Percentiles rank a stretch among this genome's conserved stretches.
Conservation (phyloP, 2,888 invertebrate genomes). For the Ganaspis brasiliensis region DNA sequence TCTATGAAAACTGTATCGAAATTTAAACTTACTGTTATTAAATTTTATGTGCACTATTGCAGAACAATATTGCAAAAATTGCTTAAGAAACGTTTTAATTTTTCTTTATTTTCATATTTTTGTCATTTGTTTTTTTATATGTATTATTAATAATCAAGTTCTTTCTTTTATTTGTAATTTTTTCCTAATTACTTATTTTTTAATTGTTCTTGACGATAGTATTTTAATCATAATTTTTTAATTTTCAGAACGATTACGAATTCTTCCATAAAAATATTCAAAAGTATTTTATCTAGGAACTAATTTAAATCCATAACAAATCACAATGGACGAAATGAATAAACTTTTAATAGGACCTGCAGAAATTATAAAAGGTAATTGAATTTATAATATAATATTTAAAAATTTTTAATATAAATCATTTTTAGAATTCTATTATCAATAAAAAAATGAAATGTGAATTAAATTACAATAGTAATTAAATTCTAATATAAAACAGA, state of each 20-base stretch:
- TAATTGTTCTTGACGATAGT: too few relatives aligned
- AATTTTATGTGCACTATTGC: too few relatives aligned
- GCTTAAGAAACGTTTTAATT: too few relatives aligned
- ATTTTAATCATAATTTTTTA: background rate
- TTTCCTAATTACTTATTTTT: too few relatives aligned
- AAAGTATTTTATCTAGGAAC: background rate
- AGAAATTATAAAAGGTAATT: slow-evolving; percentile 77
- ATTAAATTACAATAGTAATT: background rate
- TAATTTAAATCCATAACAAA: slow-evolving; percentile 10
- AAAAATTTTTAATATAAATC: slow-evolving; percentile 32
- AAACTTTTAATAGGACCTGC: slow-evolving; percentile 72
- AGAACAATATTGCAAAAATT: too few relatives aligned
- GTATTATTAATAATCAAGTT: too few relatives aligned
- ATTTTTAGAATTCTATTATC: slow-evolving; percentile 17
- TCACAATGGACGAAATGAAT: slow-evolving; percentile 74
- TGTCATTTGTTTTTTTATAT: too few relatives aligned
- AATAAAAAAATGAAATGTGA: background rate
- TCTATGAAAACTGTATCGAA: background rate
- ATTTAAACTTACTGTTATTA: too few relatives aligned
- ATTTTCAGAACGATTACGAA: slow-evolving; percentile 6
- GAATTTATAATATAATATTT: slow-evolving; percentile 19
- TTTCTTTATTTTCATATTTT: too few relatives aligned
- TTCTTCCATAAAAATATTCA: slow-evolving; percentile 7
- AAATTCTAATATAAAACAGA: too few relatives aligned
- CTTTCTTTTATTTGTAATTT: background rate